Base-by-base conservation (phyloP, 2,113 vertebrate species). In the Triplophysa tibetana region DNA sequence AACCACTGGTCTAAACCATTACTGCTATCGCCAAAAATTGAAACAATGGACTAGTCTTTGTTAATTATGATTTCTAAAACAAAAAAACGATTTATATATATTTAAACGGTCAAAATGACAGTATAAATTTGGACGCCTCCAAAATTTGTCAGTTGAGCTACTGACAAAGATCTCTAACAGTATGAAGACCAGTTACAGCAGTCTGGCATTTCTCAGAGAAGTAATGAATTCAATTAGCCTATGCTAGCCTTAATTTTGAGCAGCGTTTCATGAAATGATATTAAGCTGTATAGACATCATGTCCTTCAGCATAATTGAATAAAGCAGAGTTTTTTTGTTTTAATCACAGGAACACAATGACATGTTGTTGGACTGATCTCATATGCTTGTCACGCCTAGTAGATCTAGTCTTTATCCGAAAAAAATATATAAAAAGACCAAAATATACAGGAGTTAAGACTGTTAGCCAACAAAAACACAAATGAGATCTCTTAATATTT, bases 261-360 rank as follows among this genome's bases (percentile, higher is more conserved):
- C 87, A 90, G 90, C 88, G 84, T 92, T 91, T 92, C 87, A 91
- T 92, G 91, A 76, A 82, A 90, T 85, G 87, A 90, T 89, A 88
- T 90, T 90, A 81, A 88, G 82, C 83, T 85, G 87, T 85, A 87
- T 89, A 90, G 87, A 90, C 88, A 88, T 82, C 80, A 88, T 90
- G 90, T 88, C 90, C 89, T 89, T 89, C 86, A 82, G 84, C 79
- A 80, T 92, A 90, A 93, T 90, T 89, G 87, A 92, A 92, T 93
- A 89, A 90, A 82, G 82, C 84, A 85, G 66, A 16, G 82, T 91
- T 92, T 90, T 89, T 90, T 91, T 90, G 89, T 88, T 90, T 91
- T 91, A 91, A 92, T 91, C 86, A 86, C 86, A 82, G 85, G 86
- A 61, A 87, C 83, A 82, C 79, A 86, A 81, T 87, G 87, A 89